Evolutionary conservation across 2,797 vertebrate genomes (phyloP), one percentile per base, ranked within the genome.

Genomic region (Chaunax sp.): DNA sequence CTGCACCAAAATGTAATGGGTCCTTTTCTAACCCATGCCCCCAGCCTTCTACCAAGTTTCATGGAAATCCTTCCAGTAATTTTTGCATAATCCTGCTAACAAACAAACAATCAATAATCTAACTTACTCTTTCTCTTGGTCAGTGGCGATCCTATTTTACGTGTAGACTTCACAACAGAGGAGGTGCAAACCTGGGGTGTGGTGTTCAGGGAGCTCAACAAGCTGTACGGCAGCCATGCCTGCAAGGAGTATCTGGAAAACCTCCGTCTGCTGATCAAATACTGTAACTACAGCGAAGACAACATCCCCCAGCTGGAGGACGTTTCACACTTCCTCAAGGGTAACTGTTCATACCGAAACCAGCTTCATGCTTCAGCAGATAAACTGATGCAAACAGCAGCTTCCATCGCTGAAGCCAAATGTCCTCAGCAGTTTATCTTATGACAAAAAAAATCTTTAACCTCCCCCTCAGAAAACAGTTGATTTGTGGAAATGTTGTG

Each of bases 251-350:
- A 97, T 77, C 93, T 98, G 77, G 96, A 95, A 89, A 98, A 98
- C 81, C 90, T 98, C n/a, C 96, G 96, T 13, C 85, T 98, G 83
- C 94, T 98, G 74, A 91, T 87, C 68, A 94, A 96, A 71, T 70
- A 95, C 88, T 98, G 97, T 61, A 94, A 94, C 4, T 98, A 95
- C 85, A 92, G 92, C 3, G 97, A 98, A 67, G 95, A 98, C 87
- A 98, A 97, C 58, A 97, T 98, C 20, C 97, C 97, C 0, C 97
- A 98, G 89, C 80, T 98, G 85, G 96, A 98, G 83, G 97, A 98
- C 37, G 93, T 98, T 25, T 98, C 97, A 0, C 87, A 90, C 55
- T 98, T 98, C 85, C 92, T 98, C 74, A 96, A 93, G 91, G 97
- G 97, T 97, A 50, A 33, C 25, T 16, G 12, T 35, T 53, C 3